Percentiles rank a stretch among this genome's conserved stretches.
Evolutionary conservation across 2,797 vertebrate species (phyloP).

Genomic region (Bradypodion ventrale): DNA sequence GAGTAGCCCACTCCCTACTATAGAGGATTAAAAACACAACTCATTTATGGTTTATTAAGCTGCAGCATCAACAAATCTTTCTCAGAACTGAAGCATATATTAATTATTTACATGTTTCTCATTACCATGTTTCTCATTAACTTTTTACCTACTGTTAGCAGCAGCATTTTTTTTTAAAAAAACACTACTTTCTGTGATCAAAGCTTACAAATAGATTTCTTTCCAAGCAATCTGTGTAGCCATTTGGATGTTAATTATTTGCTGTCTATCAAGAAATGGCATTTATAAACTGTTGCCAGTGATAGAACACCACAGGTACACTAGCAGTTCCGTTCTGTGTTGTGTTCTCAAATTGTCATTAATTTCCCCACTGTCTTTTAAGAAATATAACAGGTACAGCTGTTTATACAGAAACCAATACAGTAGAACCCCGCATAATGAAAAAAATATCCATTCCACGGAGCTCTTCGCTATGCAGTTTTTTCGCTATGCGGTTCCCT

Average conservation of each 20-base stretch:
- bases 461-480: no score
- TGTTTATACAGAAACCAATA: background rate
- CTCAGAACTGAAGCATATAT: conserved; percentile 54
- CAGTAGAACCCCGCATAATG: no score
- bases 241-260: conserved; percentile 59
- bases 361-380: background rate
- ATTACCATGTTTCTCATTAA: conserved; percentile 62
- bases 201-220: conserved; percentile 60
- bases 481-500: no score
- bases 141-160: conserved; percentile 65
- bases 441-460: no score
- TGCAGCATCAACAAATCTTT: conserved; percentile 51
- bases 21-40: conserved; percentile 44
- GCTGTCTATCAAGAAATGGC: conserved; percentile 53
- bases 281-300: conserved; percentile 50
- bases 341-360: conserved; percentile 18
- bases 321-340: conserved; percentile 37
- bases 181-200: conserved; percentile 60
- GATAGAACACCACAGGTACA: conserved; percentile 47
- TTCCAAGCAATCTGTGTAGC: conserved; percentile 52
- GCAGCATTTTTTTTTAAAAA: conserved; percentile 58
- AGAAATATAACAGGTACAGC: background rate
- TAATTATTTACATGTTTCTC: conserved; percentile 66
- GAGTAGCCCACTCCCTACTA: conserved; percentile 42
- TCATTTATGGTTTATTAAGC: conserved; percentile 50